phyloP scores from a whole-genome alignment of 2,113 vertebrate genomes.

The Bungarus multicinctus region DNA sequence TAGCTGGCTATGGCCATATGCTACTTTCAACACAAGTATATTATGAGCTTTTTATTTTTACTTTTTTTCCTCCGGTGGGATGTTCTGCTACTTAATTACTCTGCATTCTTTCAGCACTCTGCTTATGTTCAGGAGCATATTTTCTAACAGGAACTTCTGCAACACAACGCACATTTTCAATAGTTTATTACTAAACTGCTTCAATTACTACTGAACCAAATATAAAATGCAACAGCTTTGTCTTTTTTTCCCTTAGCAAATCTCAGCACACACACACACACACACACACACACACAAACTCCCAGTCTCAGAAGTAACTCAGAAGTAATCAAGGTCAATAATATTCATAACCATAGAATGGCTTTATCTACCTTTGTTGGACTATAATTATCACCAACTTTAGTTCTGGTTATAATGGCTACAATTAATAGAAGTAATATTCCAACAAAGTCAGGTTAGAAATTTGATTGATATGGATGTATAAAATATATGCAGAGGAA shows the following conservation, averaged over 20 bases:
- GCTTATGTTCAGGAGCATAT: not conserved
- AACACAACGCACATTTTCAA: not conserved
- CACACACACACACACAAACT: not conserved
- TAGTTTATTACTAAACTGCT: not conserved
- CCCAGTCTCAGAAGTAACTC: not conserved
- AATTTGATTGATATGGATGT: not conserved
- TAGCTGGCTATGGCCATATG: not conserved
- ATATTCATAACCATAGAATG: not conserved
- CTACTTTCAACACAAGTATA: not conserved
- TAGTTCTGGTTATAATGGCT: too few species aligned
- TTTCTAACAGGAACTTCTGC: not conserved
- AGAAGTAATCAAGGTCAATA: not conserved
- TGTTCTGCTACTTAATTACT: not conserved
- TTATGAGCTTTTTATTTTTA: not conserved
- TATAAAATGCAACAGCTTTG: not conserved
- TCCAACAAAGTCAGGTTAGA: not conserved
- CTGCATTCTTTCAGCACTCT: not conserved
- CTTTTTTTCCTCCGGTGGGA: not conserved
- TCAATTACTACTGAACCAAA: not conserved
- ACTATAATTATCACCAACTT: not conserved
- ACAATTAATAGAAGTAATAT: not conserved
- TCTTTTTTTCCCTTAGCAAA: not conserved
- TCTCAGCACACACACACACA: not conserved
- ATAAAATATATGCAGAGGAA: not conserved
- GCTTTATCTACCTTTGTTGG: not conserved